phyloP scores from a whole-genome alignment of 2,888 invertebrate genomes.

The Sminthurides aquaticus region DNA sequence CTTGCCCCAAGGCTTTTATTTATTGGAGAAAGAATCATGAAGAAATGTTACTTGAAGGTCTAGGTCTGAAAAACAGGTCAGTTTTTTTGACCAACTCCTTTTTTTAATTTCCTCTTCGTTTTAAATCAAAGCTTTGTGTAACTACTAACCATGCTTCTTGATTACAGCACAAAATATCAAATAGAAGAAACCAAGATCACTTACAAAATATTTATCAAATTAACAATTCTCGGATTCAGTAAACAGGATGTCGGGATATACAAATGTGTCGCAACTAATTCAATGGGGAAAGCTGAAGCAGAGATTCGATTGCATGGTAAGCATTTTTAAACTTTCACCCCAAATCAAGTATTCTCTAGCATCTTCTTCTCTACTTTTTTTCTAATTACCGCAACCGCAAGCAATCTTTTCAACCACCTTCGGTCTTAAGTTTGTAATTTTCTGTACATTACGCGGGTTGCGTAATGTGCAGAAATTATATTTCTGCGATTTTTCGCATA shows the following conservation, averaged over 20 bases:
- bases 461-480: too few relatives aligned
- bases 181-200: constrained; percentile 63
- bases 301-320: constrained; percentile 66
- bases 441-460: too few relatives aligned
- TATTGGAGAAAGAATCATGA: constrained; percentile 72
- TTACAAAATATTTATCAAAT: constrained; percentile 69
- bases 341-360: not conserved
- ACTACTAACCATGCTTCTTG: constrained; percentile 24
- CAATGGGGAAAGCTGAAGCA: constrained; percentile 68
- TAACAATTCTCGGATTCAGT: constrained; percentile 58
- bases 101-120: constrained; percentile 5
- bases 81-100: not conserved
- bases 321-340: constrained; percentile 40
- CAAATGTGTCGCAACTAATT: constrained; percentile 60
- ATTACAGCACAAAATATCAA: constrained; percentile 62
- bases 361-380: not conserved
- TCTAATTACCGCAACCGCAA: too few relatives aligned
- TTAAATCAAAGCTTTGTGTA: constrained; percentile 1
- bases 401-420: too few relatives aligned
- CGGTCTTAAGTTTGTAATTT: too few relatives aligned
- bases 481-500: too few relatives aligned
- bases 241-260: constrained; percentile 58
- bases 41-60: constrained; percentile 78
- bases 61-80: constrained; percentile 47
- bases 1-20: constrained; percentile 67